phyloP scores from a whole-genome alignment of 2,888 invertebrate species.

The Cantharis nigra region DNA sequence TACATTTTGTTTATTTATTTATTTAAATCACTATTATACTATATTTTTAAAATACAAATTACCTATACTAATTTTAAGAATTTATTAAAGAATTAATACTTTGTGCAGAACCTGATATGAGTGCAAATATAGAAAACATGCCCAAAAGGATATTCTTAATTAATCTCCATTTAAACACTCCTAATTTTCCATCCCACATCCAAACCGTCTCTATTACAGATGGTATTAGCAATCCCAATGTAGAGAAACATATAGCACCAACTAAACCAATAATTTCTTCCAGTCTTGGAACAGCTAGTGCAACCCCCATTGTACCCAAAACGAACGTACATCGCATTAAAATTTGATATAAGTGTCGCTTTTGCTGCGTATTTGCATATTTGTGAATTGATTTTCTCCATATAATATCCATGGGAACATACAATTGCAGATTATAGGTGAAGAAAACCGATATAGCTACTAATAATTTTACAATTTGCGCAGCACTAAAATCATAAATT shows the following conservation, averaged over 20 bases:
- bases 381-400: slow-evolving; percentile 71
- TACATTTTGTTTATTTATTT: too few relatives aligned
- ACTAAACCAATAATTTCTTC: slow-evolving; percentile 88
- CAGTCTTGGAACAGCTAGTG: slow-evolving; percentile 78
- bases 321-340: slow-evolving; percentile 60
- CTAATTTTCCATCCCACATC: slow-evolving; percentile 70
- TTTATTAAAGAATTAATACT: slow-evolving; percentile 8
- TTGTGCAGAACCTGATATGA: slow-evolving; percentile 63
- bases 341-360: slow-evolving; percentile 61
- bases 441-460: slow-evolving; percentile 90
- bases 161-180: slow-evolving; percentile 67
- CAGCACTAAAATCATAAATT: slow-evolving; percentile 60
- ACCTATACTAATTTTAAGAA: neutral
- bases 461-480: slow-evolving; percentile 79
- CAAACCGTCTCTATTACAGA: slow-evolving; percentile 74
- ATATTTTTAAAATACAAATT: too few relatives aligned
- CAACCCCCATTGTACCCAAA: slow-evolving; percentile 68
- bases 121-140: slow-evolving; percentile 68
- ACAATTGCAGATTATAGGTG: slow-evolving; percentile 92
- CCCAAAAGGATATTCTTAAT: slow-evolving; percentile 67
- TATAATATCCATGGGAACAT: slow-evolving; percentile 90
- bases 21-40: too few relatives aligned
- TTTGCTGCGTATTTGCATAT: slow-evolving; percentile 56
- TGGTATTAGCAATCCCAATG: slow-evolving; percentile 73
- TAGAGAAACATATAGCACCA: slow-evolving; percentile 74